These are phyloP conservation scores for Metridium senile DNA, from an alignment of 92 coral and sea anemone species.

Conservation along the genomic window DNA sequence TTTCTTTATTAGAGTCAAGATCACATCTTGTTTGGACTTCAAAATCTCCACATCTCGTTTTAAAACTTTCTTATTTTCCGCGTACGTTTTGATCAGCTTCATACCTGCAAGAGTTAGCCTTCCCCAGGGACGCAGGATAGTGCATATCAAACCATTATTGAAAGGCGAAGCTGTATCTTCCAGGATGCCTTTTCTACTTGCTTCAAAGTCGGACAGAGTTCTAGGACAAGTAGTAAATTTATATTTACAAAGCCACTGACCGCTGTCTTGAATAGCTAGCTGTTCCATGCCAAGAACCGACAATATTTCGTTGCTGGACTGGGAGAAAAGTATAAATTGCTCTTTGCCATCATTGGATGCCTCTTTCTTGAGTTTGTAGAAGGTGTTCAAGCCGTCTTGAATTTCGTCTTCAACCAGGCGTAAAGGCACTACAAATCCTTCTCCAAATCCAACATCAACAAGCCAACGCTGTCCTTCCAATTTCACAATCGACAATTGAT, in stretches of 20 bases:
- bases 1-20: neutral
- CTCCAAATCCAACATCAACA: slow-evolving; percentile 58
- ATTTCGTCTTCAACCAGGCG: slow-evolving; percentile 30
- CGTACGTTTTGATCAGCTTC: slow-evolving; percentile 19
- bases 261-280: neutral
- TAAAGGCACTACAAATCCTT: slow-evolving; percentile 30
- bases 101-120: slow-evolving; percentile 32
- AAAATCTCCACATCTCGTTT: slow-evolving; percentile 14
- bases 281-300: neutral
- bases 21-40: slow-evolving; percentile 15
- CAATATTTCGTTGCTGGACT: neutral
- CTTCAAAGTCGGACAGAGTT: slow-evolving; percentile 14
- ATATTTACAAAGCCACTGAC: slow-evolving; percentile 10
- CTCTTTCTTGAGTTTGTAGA: slow-evolving; percentile 48
- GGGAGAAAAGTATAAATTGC: slow-evolving; percentile 3
- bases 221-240: slow-evolving; percentile 35
- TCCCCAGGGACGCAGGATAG: slow-evolving; percentile 56
- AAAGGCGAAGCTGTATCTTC: slow-evolving; percentile 27
- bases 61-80: slow-evolving; percentile 5
- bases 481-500: slow-evolving; percentile 17
- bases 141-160: slow-evolving; percentile 40
- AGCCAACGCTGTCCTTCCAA: slow-evolving; percentile 32
- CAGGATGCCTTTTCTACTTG: slow-evolving; percentile 5
- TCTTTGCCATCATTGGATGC: neutral
- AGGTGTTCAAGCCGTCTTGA: slow-evolving; percentile 36